Evolutionary conservation across 2,888 invertebrate species (phyloP).

Genomic region (Drosophila kanekoi): DNA sequence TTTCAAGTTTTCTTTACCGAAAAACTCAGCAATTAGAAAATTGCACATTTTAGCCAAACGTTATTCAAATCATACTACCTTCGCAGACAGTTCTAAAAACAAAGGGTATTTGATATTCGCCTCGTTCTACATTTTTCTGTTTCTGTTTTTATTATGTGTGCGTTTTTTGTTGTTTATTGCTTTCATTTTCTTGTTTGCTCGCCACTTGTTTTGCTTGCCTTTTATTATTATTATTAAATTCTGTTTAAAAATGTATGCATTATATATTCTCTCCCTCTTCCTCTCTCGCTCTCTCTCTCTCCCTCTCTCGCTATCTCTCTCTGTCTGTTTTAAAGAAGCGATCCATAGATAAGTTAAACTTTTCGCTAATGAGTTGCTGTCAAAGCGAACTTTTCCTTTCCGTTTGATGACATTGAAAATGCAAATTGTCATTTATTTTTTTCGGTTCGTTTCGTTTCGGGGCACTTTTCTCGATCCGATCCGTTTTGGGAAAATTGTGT

Average conservation of each 20-base stretch:
- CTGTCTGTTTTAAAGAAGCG: not conserved
- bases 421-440: constrained; percentile 10
- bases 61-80: no score
- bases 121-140: not conserved
- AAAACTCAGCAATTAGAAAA: no score
- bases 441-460: not conserved
- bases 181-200: constrained; percentile 32
- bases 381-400: constrained; percentile 52
- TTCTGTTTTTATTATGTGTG: constrained; percentile 35
- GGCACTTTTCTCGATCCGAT: constrained; percentile 5
- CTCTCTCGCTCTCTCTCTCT: no score
- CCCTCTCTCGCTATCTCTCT: no score
- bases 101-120: no score
- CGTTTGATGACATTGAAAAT: constrained; percentile 68
- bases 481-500: constrained; percentile 47
- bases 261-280: no score
- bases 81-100: no score
- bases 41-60: no score
- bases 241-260: constrained; percentile 6
- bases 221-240: constrained; percentile 39
- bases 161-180: constrained; percentile 37
- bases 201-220: constrained; percentile 14
- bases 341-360: constrained; percentile 14
- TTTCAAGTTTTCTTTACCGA: no score
- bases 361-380: constrained; percentile 54